Base-by-base conservation (phyloP, 2,797 vertebrate genomes). In the Argentina silus region DNA sequence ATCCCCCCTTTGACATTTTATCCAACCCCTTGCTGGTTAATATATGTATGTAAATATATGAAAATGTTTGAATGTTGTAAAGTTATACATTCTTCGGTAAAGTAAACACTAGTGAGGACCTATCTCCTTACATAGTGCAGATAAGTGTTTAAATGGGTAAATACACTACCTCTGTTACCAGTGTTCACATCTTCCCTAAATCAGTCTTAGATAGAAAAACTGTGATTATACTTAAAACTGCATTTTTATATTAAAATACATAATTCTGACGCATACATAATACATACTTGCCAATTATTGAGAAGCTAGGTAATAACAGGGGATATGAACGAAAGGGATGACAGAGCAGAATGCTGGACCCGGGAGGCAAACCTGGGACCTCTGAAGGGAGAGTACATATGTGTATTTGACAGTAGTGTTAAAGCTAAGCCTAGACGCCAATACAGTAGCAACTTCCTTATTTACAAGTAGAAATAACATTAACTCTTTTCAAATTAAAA, bases 71-170 rank as follows among this genome's bases (percentile, higher is more conserved):
- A 56, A 75, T 60, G 23, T 47, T n/a, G 64, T 83, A 81, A 57
- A 57, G 82, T 57, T 84, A 63, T 81, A 87, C 85, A 85, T 81
- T 80, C 75, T 70, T 78, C 3, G 60, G 61, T 70, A 72, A 72
- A 79, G 79, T 62, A 57, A 17, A 42, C 47, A 42, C 15, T 59
- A 21, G 64, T 71, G 70, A 80, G 76, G 72, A 80, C 57, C 79
- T 73, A 53, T 67, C 21, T 64, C 89, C 87, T 87, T 89, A 90
- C 85, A 83, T 85, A 80, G 60, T 71, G 69, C 85, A 51, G 51
- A 62, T 63, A 67, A 72, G 23, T 44, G 73, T 19, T 66, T 79
- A 36, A 63, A 3, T 79, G 60, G 74, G 62, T 47, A 69, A 67
- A 36, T 21, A 7, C 7, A 42, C 12, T 42, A 61, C 7, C 5